Conservation (phyloP, 2,113 vertebrate genomes). For the Lagenorhynchus albirostris region DNA sequence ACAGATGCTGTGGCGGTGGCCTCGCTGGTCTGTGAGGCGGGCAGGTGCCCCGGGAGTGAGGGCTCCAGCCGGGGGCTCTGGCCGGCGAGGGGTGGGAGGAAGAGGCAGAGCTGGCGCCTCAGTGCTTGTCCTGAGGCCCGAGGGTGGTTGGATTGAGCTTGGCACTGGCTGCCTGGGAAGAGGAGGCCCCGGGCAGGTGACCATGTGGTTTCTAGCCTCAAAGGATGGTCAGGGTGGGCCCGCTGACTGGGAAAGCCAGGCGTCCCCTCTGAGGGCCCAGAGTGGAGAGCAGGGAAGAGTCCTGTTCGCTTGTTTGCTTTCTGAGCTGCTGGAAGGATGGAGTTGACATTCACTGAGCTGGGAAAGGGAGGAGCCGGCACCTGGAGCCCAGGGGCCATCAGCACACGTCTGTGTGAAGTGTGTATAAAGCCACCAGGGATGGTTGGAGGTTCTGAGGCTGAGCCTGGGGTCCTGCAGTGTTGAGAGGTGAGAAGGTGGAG, state of each 20-base stretch:
- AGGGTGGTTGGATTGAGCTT: background rate
- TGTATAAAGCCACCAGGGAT: background rate
- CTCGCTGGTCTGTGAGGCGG: no score
- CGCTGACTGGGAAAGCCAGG: background rate
- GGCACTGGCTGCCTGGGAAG: background rate
- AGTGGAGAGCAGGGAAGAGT: background rate
- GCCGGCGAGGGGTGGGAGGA: background rate
- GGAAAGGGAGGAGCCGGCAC: background rate
- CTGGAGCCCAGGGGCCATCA: background rate
- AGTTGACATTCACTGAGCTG: background rate
- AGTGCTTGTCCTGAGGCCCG: fast-evolving
- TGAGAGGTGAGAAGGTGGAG: no score
- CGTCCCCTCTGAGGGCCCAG: background rate
- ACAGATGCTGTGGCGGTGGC: no score
- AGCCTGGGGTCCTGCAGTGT: background rate
- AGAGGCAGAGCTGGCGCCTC: background rate
- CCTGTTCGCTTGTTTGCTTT: background rate
- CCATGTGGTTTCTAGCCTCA: background rate
- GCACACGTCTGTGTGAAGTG: background rate
- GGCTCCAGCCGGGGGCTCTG: background rate
- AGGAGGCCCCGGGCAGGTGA: fast-evolving
- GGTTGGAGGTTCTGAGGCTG: background rate
- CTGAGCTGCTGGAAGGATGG: background rate
- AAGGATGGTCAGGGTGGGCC: background rate
- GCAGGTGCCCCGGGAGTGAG: background rate